Base-by-base conservation (phyloP, 2,113 vertebrate species). In the Syngnathus scovelli region DNA sequence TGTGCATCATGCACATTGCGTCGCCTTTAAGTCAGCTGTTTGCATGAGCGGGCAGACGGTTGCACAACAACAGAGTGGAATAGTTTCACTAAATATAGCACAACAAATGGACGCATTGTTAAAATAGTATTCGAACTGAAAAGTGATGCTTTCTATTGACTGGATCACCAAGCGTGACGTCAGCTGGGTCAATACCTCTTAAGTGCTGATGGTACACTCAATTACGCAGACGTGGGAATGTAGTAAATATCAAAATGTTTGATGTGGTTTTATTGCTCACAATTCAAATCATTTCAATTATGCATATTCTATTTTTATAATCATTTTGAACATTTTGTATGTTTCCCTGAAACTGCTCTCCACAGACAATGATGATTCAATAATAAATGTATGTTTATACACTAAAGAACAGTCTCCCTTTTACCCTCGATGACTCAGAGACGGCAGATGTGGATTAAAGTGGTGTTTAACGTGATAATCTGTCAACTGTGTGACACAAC, bases 1-100 rank as follows among this genome's bases (percentile, higher is more conserved):
- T 37, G 8, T 7, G 27, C 64, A 48, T 73, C 66, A 70, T 60
- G 69, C 63, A n/a, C 67, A 66, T 52, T 64, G 6, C 70, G 64
- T 71, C 56, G 61, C 21, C 61, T 55, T 43, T 7, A 16, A 52
- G 69, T 8, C 37, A 12, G 51, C 39, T 48, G 61, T 77, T 70
- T 67, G 39, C 56, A 0, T 66, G 39, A 62, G 13, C 13, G 21
- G 52, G 21, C 52, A 55, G 6, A 23, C 23, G 21, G n/a, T 55
- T 23, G 8, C 23, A 23, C 52, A 55, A 23, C 21, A 27, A 11
- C 10, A 55, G 21, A 13, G 15, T 58, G 55, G 27, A 7, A 36
- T 36, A 2, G 7, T 58, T 36, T 16, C 27, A 16, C 55, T 33
- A 56, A 56, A 15, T 36, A 7, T 36, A 52, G 7, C 9, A 21